These are phyloP conservation scores for Solea senegalensis DNA, from an alignment of 2,113 vertebrate species.

Conservation along the genomic window DNA sequence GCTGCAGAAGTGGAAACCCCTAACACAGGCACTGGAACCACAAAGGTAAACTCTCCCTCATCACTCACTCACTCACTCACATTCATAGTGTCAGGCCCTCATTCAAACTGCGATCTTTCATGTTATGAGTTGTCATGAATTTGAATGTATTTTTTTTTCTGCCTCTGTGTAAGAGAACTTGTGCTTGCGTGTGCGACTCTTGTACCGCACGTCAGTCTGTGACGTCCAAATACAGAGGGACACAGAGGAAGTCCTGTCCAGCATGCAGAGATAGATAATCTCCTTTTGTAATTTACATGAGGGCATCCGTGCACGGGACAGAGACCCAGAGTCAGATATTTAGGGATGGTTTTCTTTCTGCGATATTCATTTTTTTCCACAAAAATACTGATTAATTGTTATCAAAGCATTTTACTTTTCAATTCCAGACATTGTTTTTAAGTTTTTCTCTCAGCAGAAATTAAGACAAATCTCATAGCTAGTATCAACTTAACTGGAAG, in stretches of 20 bases:
- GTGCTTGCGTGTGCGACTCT: background rate
- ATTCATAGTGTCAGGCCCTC: background rate
- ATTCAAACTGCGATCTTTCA: background rate
- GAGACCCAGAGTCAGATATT: background rate
- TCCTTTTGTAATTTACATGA: constrained; percentile 29
- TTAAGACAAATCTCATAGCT: no score
- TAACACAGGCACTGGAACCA: constrained; percentile 85
- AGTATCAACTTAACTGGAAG: no score
- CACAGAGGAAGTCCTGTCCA: constrained; percentile 55
- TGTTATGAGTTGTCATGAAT: constrained; percentile 37
- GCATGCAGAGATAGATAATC: background rate
- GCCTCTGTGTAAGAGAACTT: background rate
- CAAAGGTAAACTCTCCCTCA: constrained; percentile 81
- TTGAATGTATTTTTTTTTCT: constrained; percentile 19
- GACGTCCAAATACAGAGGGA: constrained; percentile 33
- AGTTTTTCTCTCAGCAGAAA: no score
- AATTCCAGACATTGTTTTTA: background rate
- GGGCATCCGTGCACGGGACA: background rate
- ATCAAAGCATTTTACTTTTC: background rate
- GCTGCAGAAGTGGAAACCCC: constrained; percentile 86
- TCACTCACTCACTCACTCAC: background rate
- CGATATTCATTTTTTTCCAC: background rate
- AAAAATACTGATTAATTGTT: background rate
- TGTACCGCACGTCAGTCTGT: constrained; percentile 10
- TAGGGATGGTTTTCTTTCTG: background rate